phyloP scores from a whole-genome alignment of 2,888 invertebrate species.

The Apamea anceps region DNA sequence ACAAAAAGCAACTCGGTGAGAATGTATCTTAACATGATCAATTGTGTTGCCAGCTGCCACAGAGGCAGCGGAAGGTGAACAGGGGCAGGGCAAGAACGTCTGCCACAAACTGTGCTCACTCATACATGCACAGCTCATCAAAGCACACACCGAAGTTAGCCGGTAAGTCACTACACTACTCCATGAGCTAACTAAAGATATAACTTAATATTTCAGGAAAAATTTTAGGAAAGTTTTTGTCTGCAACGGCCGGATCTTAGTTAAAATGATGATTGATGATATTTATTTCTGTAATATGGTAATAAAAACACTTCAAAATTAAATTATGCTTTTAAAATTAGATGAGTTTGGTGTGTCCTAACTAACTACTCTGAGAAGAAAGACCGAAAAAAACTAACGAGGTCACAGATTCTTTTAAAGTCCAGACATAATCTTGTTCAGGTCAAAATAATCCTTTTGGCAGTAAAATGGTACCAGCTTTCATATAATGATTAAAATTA shows the following conservation, averaged over 20 bases:
- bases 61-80: conserved; percentile 73
- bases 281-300: background rate
- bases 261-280: background rate
- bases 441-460: background rate
- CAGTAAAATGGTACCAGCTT: background rate
- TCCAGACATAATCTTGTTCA: background rate
- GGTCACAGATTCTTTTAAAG: background rate
- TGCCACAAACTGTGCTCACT: conserved; percentile 94
- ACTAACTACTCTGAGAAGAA: background rate
- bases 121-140: conserved; percentile 94
- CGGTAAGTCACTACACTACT: conserved; percentile 82
- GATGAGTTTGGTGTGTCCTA: background rate
- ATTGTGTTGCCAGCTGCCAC: conserved; percentile 66
- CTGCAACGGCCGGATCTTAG: conserved; percentile 9
- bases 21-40: background rate
- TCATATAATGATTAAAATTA: background rate
- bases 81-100: conserved; percentile 86
- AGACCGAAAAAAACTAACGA: background rate
- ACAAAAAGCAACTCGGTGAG: background rate
- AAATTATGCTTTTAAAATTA: background rate
- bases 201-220: conserved; percentile 4
- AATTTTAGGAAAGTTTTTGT: background rate
- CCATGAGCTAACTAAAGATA: background rate
- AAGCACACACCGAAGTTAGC: conserved; percentile 94
- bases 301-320: too few relatives aligned